Evolutionary conservation across 2,797 vertebrate species (phyloP).

Genomic region (Halcyon badia): DNA sequence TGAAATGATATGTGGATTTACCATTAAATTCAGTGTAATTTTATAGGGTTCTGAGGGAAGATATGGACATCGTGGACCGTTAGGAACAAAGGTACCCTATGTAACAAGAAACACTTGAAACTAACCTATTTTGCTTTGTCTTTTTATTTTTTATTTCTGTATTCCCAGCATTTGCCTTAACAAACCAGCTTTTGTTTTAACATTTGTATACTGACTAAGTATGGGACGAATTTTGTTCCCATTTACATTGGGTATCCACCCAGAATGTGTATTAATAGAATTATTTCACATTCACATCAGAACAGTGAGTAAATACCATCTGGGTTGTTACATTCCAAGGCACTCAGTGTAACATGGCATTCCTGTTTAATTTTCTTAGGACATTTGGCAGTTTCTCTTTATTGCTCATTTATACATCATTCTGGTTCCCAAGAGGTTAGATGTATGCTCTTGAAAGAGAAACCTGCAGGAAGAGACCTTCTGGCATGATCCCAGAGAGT

Average conservation of each 20-base stretch:
- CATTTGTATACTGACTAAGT: neutral
- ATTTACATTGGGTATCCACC: neutral
- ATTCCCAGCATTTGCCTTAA: neutral
- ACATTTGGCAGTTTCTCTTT: neutral
- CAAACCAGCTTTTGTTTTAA: neutral
- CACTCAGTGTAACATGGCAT: neutral
- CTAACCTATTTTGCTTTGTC: neutral
- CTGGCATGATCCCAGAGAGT: too few species aligned
- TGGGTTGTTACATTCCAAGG: neutral
- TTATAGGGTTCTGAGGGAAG: conserved; percentile 69
- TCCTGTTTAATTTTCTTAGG: neutral
- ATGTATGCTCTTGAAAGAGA: neutral
- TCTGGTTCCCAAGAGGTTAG: neutral
- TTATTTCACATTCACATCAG: neutral
- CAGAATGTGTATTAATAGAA: neutral
- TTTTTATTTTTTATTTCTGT: neutral
- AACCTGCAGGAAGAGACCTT: too few species aligned
- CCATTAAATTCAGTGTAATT: neutral
- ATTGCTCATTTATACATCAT: neutral
- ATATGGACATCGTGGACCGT: conserved; percentile 75
- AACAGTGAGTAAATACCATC: neutral
- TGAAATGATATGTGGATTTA: neutral
- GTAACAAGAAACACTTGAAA: neutral
- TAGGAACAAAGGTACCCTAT: conserved; percentile 80
- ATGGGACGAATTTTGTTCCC: neutral